Percentiles rank a stretch among this genome's conserved stretches.
These are phyloP conservation scores for human (Homo sapiens) DNA, from an alignment of 2,113 vertebrate genomes.

Conservation along the genomic window DNA sequence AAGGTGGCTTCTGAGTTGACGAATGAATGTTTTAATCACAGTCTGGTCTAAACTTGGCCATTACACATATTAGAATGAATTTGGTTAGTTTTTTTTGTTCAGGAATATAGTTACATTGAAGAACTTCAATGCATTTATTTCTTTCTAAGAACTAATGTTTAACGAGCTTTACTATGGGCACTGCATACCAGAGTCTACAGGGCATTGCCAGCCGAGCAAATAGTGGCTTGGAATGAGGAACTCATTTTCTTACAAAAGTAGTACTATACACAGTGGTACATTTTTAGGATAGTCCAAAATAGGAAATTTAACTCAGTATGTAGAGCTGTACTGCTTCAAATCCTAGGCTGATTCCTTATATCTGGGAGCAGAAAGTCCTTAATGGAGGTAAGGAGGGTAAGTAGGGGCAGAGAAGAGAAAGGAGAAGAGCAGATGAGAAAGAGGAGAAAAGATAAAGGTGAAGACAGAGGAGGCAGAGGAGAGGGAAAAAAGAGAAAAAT, in stretches of 20 bases:
- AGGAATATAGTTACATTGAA: not conserved
- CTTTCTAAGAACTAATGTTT: slow-evolving; percentile 39
- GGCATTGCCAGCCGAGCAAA: not conserved
- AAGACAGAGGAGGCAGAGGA: not conserved
- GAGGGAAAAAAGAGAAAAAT: not conserved
- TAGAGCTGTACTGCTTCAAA: not conserved
- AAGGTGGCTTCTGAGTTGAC: slow-evolving; percentile 40
- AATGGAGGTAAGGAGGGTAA: not conserved
- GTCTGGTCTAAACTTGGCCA: not conserved
- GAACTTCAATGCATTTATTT: not conserved
- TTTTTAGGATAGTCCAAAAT: not conserved
- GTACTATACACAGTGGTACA: not conserved
- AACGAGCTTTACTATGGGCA: not conserved
- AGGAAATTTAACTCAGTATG: not conserved
- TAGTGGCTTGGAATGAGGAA: slow-evolving; percentile 14
- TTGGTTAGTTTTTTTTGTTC: slow-evolving; percentile 29
- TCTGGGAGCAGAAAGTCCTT: not conserved
- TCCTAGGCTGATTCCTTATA: not conserved
- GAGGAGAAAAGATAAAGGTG: too few relatives aligned
- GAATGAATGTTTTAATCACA: slow-evolving; percentile 33
- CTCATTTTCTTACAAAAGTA: slow-evolving; percentile 17
- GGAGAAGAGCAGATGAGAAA: not conserved
- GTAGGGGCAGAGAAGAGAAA: not conserved
- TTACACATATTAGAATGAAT: not conserved
- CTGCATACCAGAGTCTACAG: not conserved